phyloP scores from a whole-genome alignment of 2,113 vertebrate species.

The Upupa epops region DNA sequence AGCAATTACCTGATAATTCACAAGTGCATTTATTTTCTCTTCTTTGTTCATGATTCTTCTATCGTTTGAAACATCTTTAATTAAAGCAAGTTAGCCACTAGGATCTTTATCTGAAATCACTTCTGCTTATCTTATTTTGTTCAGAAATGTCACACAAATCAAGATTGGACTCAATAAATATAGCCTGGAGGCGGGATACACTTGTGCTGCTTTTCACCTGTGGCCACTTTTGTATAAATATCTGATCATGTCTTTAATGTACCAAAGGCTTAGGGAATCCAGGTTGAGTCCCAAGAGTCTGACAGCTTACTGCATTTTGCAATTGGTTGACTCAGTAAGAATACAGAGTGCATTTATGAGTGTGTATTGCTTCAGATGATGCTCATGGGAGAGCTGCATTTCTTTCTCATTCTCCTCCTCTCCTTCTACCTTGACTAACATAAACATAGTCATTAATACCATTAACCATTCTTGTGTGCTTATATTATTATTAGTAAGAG shows the following conservation, averaged over 20 bases:
- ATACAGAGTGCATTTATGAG: neutral
- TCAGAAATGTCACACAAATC: neutral
- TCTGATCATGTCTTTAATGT: neutral
- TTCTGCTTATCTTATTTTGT: slow-evolving; percentile 2
- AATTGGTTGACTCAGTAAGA: neutral
- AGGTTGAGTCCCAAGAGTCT: neutral
- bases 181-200: neutral
- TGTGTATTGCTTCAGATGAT: neutral
- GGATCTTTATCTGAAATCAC: slow-evolving; percentile 35
- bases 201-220: neutral
- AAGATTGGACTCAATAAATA: neutral
- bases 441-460: neutral
- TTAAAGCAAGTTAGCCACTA: neutral
- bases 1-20: neutral
- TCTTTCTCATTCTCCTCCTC: neutral
- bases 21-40: neutral
- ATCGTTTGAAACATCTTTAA: slow-evolving; percentile 48
- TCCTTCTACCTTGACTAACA: neutral
- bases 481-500: neutral
- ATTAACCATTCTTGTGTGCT: neutral
- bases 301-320: neutral
- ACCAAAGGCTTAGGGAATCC: neutral
- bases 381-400: neutral
- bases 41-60: neutral
- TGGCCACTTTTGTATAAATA: neutral